A percentile compares a stretch with the other conserved stretches of the same genome.
Conservation (phyloP, 37 sponge, comb jelly and placozoan species). For the Corticium candelabrum region DNA sequence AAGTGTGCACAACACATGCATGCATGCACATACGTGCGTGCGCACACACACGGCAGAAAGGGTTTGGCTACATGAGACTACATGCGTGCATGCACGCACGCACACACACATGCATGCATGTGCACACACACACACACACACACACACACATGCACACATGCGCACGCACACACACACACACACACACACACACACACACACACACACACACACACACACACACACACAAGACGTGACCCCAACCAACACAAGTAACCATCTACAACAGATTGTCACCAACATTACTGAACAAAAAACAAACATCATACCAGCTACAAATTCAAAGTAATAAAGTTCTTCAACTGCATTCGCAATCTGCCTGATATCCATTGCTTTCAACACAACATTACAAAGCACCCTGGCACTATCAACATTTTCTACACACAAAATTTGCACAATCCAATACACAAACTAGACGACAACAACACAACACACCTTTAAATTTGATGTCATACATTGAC, state of each 20-base stretch:
- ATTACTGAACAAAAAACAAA: neutral
- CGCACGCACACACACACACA: too few relatives aligned
- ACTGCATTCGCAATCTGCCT: slow-evolving; percentile 48
- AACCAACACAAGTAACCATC: neutral
- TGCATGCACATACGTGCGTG: too few relatives aligned
- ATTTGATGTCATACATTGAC: slow-evolving; percentile 59
- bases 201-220: too few relatives aligned
- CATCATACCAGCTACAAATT: slow-evolving; percentile 70
- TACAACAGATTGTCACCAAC: neutral
- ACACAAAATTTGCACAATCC: neutral
- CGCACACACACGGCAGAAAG: too few relatives aligned
- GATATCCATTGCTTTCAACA: slow-evolving; percentile 32
- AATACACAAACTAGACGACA: neutral
- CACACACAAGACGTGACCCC: neutral
- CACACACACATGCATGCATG: too few relatives aligned
- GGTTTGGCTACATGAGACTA: too few relatives aligned
- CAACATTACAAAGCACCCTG: slow-evolving; percentile 45
- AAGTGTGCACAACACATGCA: too few relatives aligned
- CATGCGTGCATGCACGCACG: too few relatives aligned
- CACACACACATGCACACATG: too few relatives aligned
- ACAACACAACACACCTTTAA: slow-evolving; percentile 27
- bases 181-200: too few relatives aligned
- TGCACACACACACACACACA: too few relatives aligned
- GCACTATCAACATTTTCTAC: slow-evolving; percentile 33
- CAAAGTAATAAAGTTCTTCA: slow-evolving; percentile 92